phyloP scores from a whole-genome alignment of 2,888 invertebrate species.

The Strigamia transsilvanica region DNA sequence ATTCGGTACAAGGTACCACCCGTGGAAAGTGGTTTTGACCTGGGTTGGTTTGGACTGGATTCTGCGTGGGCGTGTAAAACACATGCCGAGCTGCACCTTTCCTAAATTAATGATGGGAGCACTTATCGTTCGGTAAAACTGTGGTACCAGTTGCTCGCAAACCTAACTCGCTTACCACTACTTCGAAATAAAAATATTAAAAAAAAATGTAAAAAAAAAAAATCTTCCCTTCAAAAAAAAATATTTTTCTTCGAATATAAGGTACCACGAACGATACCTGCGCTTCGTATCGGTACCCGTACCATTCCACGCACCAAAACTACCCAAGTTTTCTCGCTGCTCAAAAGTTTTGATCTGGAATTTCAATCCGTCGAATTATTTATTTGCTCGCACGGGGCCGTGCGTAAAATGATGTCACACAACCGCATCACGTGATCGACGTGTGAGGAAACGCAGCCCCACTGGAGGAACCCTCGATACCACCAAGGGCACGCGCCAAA shows the following conservation, averaged over 20 bases:
- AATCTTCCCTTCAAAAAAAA: neutral
- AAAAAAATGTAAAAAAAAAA: neutral
- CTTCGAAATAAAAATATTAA: neutral
- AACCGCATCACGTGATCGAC: neutral
- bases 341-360: constrained; percentile 4
- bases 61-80: constrained; percentile 4
- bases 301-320: neutral
- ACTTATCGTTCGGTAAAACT: constrained; percentile 10
- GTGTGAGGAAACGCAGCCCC: constrained; percentile 35
- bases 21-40: constrained; percentile 17
- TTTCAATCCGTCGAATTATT: constrained; percentile 32
- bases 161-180: neutral
- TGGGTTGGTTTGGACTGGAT: constrained; percentile 38
- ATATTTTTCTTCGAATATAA: no score
- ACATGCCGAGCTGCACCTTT: neutral
- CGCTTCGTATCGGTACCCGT: neutral
- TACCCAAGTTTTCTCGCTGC: neutral
- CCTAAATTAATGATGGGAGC: neutral
- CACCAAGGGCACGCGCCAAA: constrained; percentile 31
- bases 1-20: constrained; percentile 10
- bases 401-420: constrained; percentile 12
- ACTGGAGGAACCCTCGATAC: constrained; percentile 15
- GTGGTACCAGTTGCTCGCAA: neutral
- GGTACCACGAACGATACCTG: no score
- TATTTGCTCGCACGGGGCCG: constrained; percentile 6